phyloP scores from a whole-genome alignment of 1,140 invertebrate species.

The Diorhabda carinulata region DNA sequence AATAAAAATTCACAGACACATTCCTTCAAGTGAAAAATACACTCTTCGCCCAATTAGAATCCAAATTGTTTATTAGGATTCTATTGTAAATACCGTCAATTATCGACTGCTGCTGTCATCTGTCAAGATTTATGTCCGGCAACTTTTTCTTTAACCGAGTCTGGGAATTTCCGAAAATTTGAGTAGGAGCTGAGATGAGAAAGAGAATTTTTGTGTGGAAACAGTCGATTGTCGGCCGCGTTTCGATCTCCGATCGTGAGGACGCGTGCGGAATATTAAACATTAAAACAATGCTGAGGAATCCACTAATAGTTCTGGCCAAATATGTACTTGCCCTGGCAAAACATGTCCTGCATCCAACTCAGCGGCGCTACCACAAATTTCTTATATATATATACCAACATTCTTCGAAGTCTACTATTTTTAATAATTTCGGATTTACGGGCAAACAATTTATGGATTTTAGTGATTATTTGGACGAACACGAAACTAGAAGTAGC shows the following conservation, averaged over 20 bases:
- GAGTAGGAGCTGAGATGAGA: background rate
- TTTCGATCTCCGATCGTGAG: conserved; percentile 28
- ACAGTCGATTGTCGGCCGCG: conserved; percentile 16
- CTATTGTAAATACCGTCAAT: conserved; percentile 10
- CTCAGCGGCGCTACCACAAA: conserved; percentile 13
- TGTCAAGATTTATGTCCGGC: background rate
- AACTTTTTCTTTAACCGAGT: conserved; percentile 8
- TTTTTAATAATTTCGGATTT: no score
- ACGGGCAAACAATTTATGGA: no score
- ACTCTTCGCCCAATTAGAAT: conserved; percentile 8
- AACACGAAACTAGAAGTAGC: no score
- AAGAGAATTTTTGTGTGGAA: conserved; percentile 7
- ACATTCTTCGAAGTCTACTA: no score
- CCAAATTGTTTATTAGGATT: conserved; percentile 14
- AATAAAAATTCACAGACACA: background rate
- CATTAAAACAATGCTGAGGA: conserved; percentile 38
- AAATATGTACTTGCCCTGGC: conserved; percentile 37
- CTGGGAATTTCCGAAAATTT: conserved; percentile 20
- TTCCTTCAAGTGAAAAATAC: conserved; percentile 10
- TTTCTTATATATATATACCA: background rate
- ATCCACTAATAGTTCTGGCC: conserved; percentile 40
- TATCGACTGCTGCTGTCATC: conserved; percentile 5
- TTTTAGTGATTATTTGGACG: no score
- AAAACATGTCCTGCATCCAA: conserved; percentile 34
- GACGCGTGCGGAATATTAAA: conserved; percentile 41